phyloP scores from a whole-genome alignment of 1,140 invertebrate genomes.

The Lanistes nyassanus region DNA sequence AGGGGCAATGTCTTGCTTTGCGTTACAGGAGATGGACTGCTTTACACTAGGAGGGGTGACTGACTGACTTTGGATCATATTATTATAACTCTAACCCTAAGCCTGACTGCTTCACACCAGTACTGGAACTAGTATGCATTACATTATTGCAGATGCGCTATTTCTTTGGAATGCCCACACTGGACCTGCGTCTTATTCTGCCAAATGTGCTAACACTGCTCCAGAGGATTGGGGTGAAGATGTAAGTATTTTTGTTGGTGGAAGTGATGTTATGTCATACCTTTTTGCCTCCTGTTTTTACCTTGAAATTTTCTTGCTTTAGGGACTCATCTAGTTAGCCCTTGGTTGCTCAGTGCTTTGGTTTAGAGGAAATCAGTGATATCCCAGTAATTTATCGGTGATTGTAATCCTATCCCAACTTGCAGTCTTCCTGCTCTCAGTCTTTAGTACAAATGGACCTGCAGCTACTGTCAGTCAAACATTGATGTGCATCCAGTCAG shows the following conservation, averaged over 20 bases:
- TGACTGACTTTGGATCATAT: too few relatives aligned
- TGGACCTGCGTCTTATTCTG: conserved; percentile 79
- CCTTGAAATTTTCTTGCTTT: too few relatives aligned
- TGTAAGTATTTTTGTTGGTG: conserved; percentile 46
- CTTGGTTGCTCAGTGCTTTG: neutral
- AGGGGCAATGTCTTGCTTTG: too few relatives aligned
- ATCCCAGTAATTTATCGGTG: too few relatives aligned
- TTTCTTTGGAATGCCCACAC: conserved; percentile 77
- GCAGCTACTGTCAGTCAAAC: neutral
- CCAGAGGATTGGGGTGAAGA: conserved; percentile 61
- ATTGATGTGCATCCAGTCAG: neutral
- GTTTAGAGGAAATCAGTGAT: neutral
- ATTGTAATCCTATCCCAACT: neutral
- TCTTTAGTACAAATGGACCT: too few relatives aligned
- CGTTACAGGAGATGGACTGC: too few relatives aligned
- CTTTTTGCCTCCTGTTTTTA: neutral
- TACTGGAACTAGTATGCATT: neutral
- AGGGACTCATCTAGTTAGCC: too few relatives aligned
- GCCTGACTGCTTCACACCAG: too few relatives aligned
- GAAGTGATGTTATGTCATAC: neutral
- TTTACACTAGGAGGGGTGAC: too few relatives aligned
- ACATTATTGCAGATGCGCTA: conserved; percentile 71
- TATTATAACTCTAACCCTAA: too few relatives aligned
- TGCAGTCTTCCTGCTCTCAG: neutral
- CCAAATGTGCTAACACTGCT: conserved; percentile 77